Base-by-base conservation (phyloP, 1,140 invertebrate species). In the Drosophila sturtevanti region DNA sequence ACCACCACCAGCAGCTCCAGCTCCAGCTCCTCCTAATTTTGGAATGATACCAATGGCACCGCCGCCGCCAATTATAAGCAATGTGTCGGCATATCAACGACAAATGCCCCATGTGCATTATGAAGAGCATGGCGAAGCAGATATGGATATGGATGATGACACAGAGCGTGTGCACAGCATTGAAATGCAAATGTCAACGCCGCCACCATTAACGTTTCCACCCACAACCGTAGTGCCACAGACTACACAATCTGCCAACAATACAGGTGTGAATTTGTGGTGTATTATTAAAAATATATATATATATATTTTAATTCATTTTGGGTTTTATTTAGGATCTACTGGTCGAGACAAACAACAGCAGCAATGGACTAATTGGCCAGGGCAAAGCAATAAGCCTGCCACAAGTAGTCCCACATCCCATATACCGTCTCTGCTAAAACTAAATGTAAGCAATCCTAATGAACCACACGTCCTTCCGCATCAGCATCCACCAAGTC, bases 141-240 rank as follows among this genome's bases (percentile, higher is more conserved):
- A 96, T 10, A 97, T 97, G 96, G 96, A 97, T 77, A 95, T 97
- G 86, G 95, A 95, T 72, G 94, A 95, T 18, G 94, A 91, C n/a
- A 82, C 94, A n/a, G 94, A 86, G 22, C 81, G 79, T 51, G 70
- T 72, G 14, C 68, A 54, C 5, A 66, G 44, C n/a, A 34, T 56
- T 4, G 56, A 68, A 5, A 52, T 37, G 44, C 18, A 51, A 11
- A 34, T 91, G 0, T 67, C 41, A 11, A 38, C 54, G 10, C 68
- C 92, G 4, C 76, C 79, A 16, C 75, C 91, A 0, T 67, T 31
- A 31, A 4, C 27, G 3, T 0, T 31, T 7, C 68, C 92, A 4
- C 75, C 79, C n/a, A 72, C 91, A 0, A 64, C 84, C 44, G 76
- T 79, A 52, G 72, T 81, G 5, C 71, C 78, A 0, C 10, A 64